Evolutionary conservation across 2,888 invertebrate species (phyloP).

Genomic region (Eucera pruinosa): DNA sequence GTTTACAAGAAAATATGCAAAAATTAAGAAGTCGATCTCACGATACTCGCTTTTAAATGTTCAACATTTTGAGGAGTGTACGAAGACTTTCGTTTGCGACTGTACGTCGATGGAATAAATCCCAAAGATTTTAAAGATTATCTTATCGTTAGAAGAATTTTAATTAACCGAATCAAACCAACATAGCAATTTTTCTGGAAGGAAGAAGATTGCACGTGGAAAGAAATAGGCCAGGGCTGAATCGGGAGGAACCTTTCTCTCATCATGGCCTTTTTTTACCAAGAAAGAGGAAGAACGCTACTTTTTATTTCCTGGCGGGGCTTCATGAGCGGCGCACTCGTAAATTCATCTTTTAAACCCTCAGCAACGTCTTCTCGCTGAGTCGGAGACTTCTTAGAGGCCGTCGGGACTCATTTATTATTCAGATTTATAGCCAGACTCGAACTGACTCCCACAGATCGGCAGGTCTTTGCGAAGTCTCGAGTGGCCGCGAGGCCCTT

Average conservation of each 20-base stretch:
- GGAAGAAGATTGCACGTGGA: background rate
- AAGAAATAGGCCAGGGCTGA: background rate
- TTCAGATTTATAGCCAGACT: slow-evolving; percentile 84
- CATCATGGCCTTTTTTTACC: slow-evolving; percentile 16
- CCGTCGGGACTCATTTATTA: slow-evolving; percentile 84
- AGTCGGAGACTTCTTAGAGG: slow-evolving; percentile 84
- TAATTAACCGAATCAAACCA: no score
- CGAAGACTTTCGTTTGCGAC: no score
- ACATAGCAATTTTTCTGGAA: background rate
- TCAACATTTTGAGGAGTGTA: no score
- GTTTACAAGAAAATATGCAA: no score
- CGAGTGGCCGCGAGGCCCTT: slow-evolving; percentile 71
- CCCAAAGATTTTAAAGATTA: no score
- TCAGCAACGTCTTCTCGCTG: slow-evolving; percentile 81
- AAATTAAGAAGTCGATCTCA: no score
- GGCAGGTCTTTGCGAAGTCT: slow-evolving; percentile 82
- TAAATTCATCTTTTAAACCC: slow-evolving; percentile 83
- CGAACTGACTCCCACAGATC: slow-evolving; percentile 83
- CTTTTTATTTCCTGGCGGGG: slow-evolving; percentile 42
- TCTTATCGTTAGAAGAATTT: no score
- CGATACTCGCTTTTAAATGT: no score
- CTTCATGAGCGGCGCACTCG: slow-evolving; percentile 74
- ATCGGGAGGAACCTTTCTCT: slow-evolving; percentile 15
- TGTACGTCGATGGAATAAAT: no score
- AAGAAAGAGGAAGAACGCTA: background rate